Base-by-base conservation (phyloP, 2,888 invertebrate genomes). In the Cheilosia vulpina region DNA sequence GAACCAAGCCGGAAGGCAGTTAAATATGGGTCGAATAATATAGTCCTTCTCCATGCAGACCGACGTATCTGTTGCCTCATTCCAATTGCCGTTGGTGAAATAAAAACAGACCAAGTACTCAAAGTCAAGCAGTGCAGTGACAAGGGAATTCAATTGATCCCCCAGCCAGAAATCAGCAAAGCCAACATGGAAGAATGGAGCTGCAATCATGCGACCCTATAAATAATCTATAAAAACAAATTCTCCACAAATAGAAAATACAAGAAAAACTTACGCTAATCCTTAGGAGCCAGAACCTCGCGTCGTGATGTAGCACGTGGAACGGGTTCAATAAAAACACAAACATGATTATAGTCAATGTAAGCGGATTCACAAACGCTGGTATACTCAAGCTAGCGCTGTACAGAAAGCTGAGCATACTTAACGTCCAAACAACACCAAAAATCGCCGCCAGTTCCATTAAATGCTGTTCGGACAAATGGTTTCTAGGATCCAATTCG, bases 91-190 rank as follows among this genome's bases (percentile, higher is more conserved):
- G 88, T 96, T 96, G 0, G 95, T 95, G 3, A 95, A 93, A 90
- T 99, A 99, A 93, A 98, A 98, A 89, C 99, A 98, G 34, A 97
- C 92, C 87, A 99, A 94, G 92, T 97, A 99, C 90, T 99, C 98
- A 90, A 99, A 96, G 92, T 99, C 99, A 15, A 98, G 93, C 87
- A 99, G 95, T 4, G 98, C 96, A 0, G 96, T 96, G 0, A 95
- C 96, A 87, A 99, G 94, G 71, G 98, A 98, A 92, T 98, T 99
- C 90, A 99, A 94, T 92, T 99, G 99, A 93, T 99, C 99, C 5
- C 98, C 99, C 91, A 99, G 95, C 99, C 99, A 99, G 94, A 99
- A 99, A 93, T 99, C 99, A 27, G 99, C 98, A 91, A 99, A 99
- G 53, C 96, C 95, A 9, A 99, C 99, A 88, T 97, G 97, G 90